Evolutionary conservation across 2,888 invertebrate genomes (phyloP).

Genomic region (Apamea sordens): DNA sequence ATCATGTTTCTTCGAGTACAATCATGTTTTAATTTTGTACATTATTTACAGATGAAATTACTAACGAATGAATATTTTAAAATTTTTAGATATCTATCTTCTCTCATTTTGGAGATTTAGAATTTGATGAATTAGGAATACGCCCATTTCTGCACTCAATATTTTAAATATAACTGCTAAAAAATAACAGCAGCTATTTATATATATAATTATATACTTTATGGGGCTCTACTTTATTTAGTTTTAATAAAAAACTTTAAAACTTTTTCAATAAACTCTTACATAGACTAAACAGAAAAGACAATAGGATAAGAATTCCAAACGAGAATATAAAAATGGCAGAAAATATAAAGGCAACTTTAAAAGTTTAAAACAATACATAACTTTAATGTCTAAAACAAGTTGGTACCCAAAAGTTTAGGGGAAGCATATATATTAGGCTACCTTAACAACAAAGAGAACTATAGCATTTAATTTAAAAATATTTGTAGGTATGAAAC

Average conservation of each 20-base stretch:
- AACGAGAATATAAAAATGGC: conserved; percentile 59
- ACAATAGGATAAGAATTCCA: conserved; percentile 54
- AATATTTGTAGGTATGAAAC: conserved; percentile 21
- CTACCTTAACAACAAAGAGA: conserved; percentile 58
- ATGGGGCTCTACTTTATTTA: conserved; percentile 13
- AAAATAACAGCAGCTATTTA: conserved; percentile 28
- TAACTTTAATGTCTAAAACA: conserved; percentile 51
- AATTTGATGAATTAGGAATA: conserved; percentile 17
- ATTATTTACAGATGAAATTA: conserved; percentile 82
- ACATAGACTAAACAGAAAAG: conserved; percentile 49
- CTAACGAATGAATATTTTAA: conserved; percentile 55
- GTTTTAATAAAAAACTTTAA: conserved; percentile 41
- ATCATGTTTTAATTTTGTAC: conserved; percentile 77
- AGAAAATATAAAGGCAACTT: conserved; percentile 63
- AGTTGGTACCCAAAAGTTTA: conserved; percentile 71
- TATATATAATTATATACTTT: conserved; percentile 8
- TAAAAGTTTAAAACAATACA: conserved; percentile 53
- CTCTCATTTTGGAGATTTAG: conserved; percentile 21
- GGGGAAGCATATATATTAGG: conserved; percentile 62
- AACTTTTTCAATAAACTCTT: conserved; percentile 56
- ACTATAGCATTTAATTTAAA: conserved; percentile 24
- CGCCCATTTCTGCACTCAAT: conserved; percentile 12
- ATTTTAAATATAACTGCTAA: conserved; percentile 30
- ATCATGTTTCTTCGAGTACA: conserved; percentile 72
- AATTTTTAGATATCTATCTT: conserved; percentile 27